Conservation (phyloP, 2,888 invertebrate genomes). For the Byasa hedistus region DNA sequence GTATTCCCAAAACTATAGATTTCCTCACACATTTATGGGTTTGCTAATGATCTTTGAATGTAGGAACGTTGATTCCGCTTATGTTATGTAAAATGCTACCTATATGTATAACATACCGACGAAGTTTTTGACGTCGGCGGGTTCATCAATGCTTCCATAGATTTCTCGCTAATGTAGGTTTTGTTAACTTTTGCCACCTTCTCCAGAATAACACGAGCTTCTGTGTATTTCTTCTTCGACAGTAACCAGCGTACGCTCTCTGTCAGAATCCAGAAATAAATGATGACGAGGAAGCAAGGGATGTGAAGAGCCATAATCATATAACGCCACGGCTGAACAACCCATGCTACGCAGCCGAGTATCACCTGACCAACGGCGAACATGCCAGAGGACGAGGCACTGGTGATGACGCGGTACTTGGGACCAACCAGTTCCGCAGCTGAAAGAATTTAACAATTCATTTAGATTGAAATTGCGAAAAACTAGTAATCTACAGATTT, state of each 20-base stretch:
- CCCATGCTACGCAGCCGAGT: conserved; percentile 84
- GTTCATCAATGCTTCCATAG: conserved; percentile 63
- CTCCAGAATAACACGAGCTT: conserved; percentile 81
- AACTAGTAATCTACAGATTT: too few species aligned
- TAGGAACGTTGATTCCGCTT: too few species aligned
- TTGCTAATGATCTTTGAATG: too few species aligned
- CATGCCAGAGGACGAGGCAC: conserved; percentile 83
- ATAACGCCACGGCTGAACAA: conserved; percentile 83
- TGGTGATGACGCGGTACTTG: conserved; percentile 84
- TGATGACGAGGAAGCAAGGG: conserved; percentile 83
- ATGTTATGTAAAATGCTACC: too few species aligned
- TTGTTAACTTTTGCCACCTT: conserved; percentile 83
- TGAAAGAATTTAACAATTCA: conserved; percentile 25
- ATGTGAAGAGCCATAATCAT: conserved; percentile 83
- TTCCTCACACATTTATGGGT: too few species aligned
- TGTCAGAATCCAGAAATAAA: conserved; percentile 81
- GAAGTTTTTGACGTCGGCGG: conserved; percentile 33
- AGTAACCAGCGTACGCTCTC: conserved; percentile 89
- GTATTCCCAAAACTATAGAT: too few species aligned
- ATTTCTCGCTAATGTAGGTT: conserved; percentile 75
- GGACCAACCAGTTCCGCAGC: conserved; percentile 87
- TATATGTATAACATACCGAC: background rate
- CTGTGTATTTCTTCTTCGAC: conserved; percentile 81
- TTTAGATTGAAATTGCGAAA: too few species aligned
- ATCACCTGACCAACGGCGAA: conserved; percentile 86